These are phyloP conservation scores for Leucozona laternaria DNA, from an alignment of 2,888 invertebrate genomes.

Conservation along the genomic window DNA sequence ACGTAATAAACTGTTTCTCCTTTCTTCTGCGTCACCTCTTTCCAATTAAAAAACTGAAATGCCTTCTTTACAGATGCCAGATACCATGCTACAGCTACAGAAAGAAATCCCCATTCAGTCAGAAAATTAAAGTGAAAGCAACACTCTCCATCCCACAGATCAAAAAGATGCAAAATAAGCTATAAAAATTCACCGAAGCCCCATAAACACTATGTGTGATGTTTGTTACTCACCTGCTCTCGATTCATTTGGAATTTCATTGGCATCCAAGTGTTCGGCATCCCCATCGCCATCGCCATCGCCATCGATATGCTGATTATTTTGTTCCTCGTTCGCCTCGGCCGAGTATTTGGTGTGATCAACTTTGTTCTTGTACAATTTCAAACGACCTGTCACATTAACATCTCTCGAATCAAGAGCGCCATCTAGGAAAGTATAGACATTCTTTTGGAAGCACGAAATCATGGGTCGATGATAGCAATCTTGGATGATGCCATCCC, in stretches of 20 bases:
- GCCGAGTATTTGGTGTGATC: slow-evolving; percentile 85
- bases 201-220: background rate
- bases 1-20: slow-evolving; percentile 44
- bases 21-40: background rate
- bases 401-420: slow-evolving; percentile 88
- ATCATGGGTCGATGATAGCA: slow-evolving; percentile 88
- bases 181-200: slow-evolving; percentile 39
- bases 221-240: slow-evolving; percentile 78
- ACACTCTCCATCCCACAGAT: slow-evolving; percentile 40
- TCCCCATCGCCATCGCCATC: slow-evolving; percentile 27
- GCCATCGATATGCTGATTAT: slow-evolving; percentile 75
- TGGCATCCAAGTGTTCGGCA: slow-evolving; percentile 78
- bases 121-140: slow-evolving; percentile 65
- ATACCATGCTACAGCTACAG: background rate
- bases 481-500: slow-evolving; percentile 90
- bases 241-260: slow-evolving; percentile 79
- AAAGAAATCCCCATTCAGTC: slow-evolving; percentile 29
- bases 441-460: slow-evolving; percentile 91
- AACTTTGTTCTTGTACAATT: slow-evolving; percentile 87
- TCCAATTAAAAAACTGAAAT: background rate
- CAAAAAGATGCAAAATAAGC: slow-evolving; percentile 32
- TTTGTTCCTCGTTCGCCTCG: slow-evolving; percentile 83
- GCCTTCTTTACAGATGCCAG: background rate
- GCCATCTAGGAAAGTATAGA: slow-evolving; percentile 89
- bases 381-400: slow-evolving; percentile 87